Base-by-base conservation (phyloP, 2,888 invertebrate species). In the Byasa hedistus region DNA sequence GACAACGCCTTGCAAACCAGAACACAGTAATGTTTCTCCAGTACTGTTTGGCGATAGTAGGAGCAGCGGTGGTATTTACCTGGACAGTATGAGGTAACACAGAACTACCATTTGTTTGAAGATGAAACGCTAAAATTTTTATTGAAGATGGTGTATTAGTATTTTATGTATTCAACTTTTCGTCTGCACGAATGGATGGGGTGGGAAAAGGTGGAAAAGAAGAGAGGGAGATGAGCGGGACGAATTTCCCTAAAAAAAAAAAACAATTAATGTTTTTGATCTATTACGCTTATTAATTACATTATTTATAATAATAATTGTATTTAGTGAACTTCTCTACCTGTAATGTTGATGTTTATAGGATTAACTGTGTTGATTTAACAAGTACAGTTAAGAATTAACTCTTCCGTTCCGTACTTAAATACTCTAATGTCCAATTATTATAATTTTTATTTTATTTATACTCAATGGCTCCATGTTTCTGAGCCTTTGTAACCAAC, bases 241-340 rank as follows among this genome's bases (percentile, higher is more conserved):
- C 72, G 68, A 68, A 73, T 70, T 73, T 39, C 39, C 15, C 15
- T n/a, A 76, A 73, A 76, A 80, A 81, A 85, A 80, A 80, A 85
- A 86, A 88, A 87, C 87, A 85, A 83, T 85, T 79, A 86, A 87
- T 87, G 89, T 89, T 89, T 84, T 90, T 89, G 86, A 90, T 91
- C 91, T 91, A 91, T 87, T 91, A 91, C 91, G 91, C 91, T 91
- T 91, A 91, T 91, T 91, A 91, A 90, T 87, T 87, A 88, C 84
- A 86, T 86, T 86, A 84, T 82, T 39, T 82, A 79, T 71, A 69
- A 70, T 74, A 71, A 82, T 84, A 85, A 86, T 81, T 85, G 83
- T 89, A 87, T 84, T 88, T 85, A 88, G 84, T 86, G 81, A 87
- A 82, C 83, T 86, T 67, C 84, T 83, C 78, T 85, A 86, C 78